Base-by-base conservation (phyloP, 2,797 vertebrate genomes). In the Gobionotothen gibberifrons region DNA sequence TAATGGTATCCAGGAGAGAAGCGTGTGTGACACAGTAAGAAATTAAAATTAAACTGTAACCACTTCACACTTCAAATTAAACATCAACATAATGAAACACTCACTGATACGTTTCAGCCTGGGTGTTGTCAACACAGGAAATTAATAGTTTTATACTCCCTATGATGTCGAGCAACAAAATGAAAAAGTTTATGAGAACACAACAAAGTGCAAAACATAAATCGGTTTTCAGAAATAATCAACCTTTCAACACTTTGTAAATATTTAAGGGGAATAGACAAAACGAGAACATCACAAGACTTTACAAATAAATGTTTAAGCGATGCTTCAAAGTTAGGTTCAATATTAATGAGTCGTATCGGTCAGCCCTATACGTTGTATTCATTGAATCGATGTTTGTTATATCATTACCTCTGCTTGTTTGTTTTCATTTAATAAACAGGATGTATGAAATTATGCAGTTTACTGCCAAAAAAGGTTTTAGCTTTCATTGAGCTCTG, bases 61-160 rank as follows among this genome's bases (percentile, higher is more conserved):
- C 32, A 36, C 81, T 79, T 83, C 68, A 85, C 76, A 78, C 60
- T 68, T 72, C 32, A 36, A 36, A 36, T 36, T 9, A 36, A 74
- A 77, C 76, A 79, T 75, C 14, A 69, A 87, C 85, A 78, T 80
- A 72, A 85, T 81, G 64, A 55, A 78, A 80, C 61, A 48, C 15
- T 32, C 51, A 52, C 57, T 10, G 71, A 68, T 76, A 57, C 11
- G 3, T 74, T 82, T 72, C 29, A 53, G 65, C 19, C 40, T 26
- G 71, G 63, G 60, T 49, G 63, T 1, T 64, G 44, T 42, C 4
- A 5, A 11, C 32, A 9, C n/a, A 52, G 57, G 32, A 61, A 56
- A 65, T 21, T 7, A 49, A 8, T 48, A 7, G 46, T 15, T 42
- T 63, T 21, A 57, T 19, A 60, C 2, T n/a, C 26, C 36, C 61